These are phyloP conservation scores for Streptopelia turtur DNA, from an alignment of 2,797 vertebrate species.

Conservation along the genomic window DNA sequence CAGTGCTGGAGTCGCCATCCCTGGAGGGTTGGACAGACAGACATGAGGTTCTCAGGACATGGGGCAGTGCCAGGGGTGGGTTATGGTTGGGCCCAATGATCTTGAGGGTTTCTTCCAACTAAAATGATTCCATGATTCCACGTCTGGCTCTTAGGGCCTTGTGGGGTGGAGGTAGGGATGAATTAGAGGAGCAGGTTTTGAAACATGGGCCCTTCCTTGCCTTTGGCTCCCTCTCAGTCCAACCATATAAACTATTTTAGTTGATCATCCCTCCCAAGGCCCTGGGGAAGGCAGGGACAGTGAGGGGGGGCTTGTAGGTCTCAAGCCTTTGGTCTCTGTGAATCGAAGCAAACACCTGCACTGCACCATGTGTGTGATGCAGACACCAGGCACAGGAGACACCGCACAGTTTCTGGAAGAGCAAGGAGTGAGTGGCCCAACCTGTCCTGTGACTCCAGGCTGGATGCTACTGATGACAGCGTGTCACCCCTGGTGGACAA, in stretches of 20 bases:
- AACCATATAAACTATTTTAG: neutral
- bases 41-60: too few species aligned
- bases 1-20: too few species aligned
- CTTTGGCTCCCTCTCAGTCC: neutral
- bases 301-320: neutral
- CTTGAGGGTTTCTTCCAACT: too few species aligned
- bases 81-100: too few species aligned
- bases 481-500: neutral
- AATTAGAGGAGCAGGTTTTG: neutral
- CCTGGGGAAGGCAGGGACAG: neutral
- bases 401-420: neutral
- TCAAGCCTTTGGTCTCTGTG: neutral
- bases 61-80: too few species aligned
- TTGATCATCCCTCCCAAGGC: neutral
- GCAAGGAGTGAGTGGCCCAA: neutral
- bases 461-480: neutral
- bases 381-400: neutral
- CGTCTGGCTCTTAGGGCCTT: neutral
- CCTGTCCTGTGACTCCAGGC: neutral
- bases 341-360: neutral
- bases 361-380: rapidly evolving
- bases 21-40: too few species aligned
- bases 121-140: too few species aligned
- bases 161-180: neutral
- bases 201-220: neutral